Conservation (phyloP, 2,797 vertebrate species). For the Hybognathus amarus region DNA sequence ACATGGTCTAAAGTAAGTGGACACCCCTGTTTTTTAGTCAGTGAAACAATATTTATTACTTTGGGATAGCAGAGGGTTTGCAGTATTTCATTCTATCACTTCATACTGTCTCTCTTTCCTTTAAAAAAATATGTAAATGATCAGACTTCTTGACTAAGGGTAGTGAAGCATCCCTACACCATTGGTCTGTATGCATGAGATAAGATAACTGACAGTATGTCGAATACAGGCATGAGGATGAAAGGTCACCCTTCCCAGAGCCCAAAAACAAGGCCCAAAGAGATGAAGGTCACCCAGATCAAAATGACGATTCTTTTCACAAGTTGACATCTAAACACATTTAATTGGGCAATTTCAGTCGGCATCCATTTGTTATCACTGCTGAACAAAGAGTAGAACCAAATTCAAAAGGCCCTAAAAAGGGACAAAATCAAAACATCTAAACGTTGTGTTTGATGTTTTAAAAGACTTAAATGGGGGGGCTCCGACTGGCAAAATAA, state of each 20-base stretch:
- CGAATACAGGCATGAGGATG: conserved; percentile 62
- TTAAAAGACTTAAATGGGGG: not conserved
- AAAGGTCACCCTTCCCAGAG: conserved; percentile 70
- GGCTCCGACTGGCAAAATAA: not conserved
- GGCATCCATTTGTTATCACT: conserved; percentile 1
- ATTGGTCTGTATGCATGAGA: conserved; percentile 69
- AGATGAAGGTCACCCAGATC: conserved; percentile 73
- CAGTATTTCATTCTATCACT: conserved; percentile 38
- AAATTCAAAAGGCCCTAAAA: conserved; percentile 31
- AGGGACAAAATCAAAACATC: not conserved
- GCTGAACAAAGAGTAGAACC: conserved; percentile 15
- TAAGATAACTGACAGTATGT: conserved; percentile 62
- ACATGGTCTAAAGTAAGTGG: not conserved
- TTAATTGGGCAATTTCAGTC: conserved; percentile 50
- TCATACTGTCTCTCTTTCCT: conserved; percentile 57
- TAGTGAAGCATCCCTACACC: conserved; percentile 56
- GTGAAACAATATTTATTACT: conserved; percentile 43
- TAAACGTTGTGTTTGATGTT: not conserved
- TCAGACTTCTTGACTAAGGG: conserved; percentile 70
- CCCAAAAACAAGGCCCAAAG: conserved; percentile 62
- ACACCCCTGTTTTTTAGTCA: conserved; percentile 23
- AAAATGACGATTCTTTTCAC: conserved; percentile 67
- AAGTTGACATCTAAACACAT: conserved; percentile 62
- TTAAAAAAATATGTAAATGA: conserved; percentile 65
- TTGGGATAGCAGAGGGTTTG: conserved; percentile 18